Conservation (phyloP, 2,113 vertebrate species). For the Lamprotornis superbus region DNA sequence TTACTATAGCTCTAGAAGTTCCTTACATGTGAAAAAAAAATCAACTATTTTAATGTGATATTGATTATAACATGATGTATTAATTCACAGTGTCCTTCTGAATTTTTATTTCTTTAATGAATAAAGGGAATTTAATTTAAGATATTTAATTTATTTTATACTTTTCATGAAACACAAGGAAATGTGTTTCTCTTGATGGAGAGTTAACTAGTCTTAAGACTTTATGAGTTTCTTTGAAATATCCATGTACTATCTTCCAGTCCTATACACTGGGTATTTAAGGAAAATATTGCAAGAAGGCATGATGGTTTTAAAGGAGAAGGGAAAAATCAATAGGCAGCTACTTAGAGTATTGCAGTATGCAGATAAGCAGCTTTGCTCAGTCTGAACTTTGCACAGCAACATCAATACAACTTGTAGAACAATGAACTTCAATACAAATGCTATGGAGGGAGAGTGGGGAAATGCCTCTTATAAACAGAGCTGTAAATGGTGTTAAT, state of each 20-base stretch:
- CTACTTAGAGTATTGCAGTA: conserved; percentile 45
- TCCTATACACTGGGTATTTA: neutral
- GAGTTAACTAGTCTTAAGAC: neutral
- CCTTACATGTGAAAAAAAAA: neutral
- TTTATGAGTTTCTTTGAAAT: neutral
- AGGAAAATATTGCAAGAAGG: conserved; percentile 1
- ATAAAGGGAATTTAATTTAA: neutral
- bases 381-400: conserved; percentile 28
- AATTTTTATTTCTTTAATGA: neutral
- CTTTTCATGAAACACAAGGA: neutral
- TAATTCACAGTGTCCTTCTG: neutral
- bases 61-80: neutral
- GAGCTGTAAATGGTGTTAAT: conserved; percentile 38
- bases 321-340: conserved; percentile 59
- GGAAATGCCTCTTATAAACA: neutral
- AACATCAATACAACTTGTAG: conserved; percentile 38
- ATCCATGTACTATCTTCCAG: neutral
- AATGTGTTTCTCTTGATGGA: neutral
- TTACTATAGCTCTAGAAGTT: neutral
- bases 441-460: neutral
- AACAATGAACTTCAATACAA: conserved; percentile 32
- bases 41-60: neutral
- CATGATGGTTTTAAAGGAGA: conserved; percentile 16
- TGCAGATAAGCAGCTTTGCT: conserved; percentile 52
- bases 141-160: neutral